These are phyloP conservation scores for Teleogryllus occipitalis DNA, from an alignment of 1,140 invertebrate species.

Conservation along the genomic window DNA sequence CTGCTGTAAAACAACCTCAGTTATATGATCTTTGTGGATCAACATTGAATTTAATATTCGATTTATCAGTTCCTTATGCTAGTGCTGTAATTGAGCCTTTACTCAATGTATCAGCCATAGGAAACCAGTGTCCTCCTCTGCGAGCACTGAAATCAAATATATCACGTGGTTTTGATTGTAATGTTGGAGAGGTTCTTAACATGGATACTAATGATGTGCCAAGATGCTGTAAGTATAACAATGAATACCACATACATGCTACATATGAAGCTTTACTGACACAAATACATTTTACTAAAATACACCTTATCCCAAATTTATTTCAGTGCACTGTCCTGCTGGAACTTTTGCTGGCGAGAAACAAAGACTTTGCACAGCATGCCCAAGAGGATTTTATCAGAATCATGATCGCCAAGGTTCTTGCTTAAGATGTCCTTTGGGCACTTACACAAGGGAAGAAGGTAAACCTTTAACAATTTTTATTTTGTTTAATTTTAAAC, in stretches of 20 bases:
- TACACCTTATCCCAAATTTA: neutral
- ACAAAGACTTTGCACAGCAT: slow-evolving; percentile 79
- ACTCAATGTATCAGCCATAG: slow-evolving; percentile 78
- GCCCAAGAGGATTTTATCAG: slow-evolving; percentile 85
- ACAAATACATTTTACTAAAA: no score
- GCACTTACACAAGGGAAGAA: slow-evolving; percentile 86
- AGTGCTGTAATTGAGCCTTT: slow-evolving; percentile 84
- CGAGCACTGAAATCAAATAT: slow-evolving; percentile 79
- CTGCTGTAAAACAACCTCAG: slow-evolving; percentile 76
- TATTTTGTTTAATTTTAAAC: no score
- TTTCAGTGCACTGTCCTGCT: slow-evolving; percentile 84
- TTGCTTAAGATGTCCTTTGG: slow-evolving; percentile 80
- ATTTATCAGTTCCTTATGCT: slow-evolving; percentile 84
- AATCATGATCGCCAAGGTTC: slow-evolving; percentile 80
- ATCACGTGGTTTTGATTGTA: slow-evolving; percentile 83
- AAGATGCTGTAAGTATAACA: slow-evolving; percentile 67
- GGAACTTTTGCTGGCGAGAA: slow-evolving; percentile 86
- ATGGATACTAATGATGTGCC: slow-evolving; percentile 86
- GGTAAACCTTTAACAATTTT: slow-evolving; percentile 39
- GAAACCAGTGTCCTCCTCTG: slow-evolving; percentile 83
- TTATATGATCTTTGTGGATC: slow-evolving; percentile 91
- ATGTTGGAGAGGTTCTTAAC: slow-evolving; percentile 85
- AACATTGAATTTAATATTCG: slow-evolving; percentile 86
- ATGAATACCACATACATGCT: no score
- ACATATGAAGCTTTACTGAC: no score